Conservation (phyloP, 2,797 vertebrate species). For the Myioborus miniatus region DNA sequence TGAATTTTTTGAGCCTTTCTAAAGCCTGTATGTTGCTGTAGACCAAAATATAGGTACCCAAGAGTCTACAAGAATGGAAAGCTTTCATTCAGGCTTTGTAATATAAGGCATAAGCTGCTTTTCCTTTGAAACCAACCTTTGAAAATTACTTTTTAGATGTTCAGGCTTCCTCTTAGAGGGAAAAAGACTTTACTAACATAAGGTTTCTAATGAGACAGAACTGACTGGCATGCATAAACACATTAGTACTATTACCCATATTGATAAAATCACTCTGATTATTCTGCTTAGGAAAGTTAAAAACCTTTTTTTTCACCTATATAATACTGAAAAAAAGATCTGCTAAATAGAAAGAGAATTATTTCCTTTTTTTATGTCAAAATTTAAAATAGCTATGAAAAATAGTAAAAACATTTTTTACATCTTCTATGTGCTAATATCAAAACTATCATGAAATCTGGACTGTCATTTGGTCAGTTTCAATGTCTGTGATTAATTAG, state of each 20-base stretch:
- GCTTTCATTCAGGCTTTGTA: background rate
- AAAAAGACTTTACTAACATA: background rate
- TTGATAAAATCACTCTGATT: background rate
- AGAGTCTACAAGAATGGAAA: background rate
- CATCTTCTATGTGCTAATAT: background rate
- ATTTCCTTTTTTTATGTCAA: background rate
- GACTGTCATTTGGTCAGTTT: background rate
- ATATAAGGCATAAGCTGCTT: background rate
- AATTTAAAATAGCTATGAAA: background rate
- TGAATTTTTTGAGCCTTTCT: background rate
- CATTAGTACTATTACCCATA: background rate
- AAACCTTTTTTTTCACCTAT: background rate
- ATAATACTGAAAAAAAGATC: background rate
- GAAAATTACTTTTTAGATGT: slow-evolving; percentile 1
- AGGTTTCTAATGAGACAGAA: slow-evolving; percentile 14
- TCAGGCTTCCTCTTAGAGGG: background rate
- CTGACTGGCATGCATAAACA: background rate
- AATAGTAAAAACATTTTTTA: background rate
- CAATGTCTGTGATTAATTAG: background rate
- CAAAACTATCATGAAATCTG: background rate
- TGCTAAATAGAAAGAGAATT: background rate
- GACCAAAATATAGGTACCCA: background rate
- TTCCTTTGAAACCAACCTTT: slow-evolving; percentile 13
- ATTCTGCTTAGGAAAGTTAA: background rate
- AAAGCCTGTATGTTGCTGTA: background rate